Evolutionary conservation across 2,888 invertebrate species (phyloP), one percentile per base, ranked within the genome.

Genomic region (Zygogramma bicolorata): DNA sequence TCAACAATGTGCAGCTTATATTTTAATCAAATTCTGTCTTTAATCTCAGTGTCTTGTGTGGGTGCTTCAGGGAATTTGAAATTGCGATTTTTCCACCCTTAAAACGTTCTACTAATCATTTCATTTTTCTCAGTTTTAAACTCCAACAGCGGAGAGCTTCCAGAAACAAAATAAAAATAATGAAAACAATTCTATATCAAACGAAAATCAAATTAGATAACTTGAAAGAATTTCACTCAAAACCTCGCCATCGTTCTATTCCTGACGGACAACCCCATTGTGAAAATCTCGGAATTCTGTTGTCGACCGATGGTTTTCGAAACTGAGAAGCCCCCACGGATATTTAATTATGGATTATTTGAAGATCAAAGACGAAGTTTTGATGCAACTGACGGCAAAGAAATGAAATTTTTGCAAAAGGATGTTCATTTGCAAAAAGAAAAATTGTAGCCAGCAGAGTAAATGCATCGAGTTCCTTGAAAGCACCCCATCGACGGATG

Each of bases 361-460:
- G 20, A 46, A 31, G 63, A 63, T 63, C 63, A 63, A 63, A 63
- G 63, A 53, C 53, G 13, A n/a, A 53, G 27, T 53, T 53, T 53
- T 53, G 53, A 53, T 53, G 25, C 53, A 53, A 53, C 53, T 53
- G 53, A 53, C 53, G 46, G 27, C 53, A 53, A 25, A 53, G 53
- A 53, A 27, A 25, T 53, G 5, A 53, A 22, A 22, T 66, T 67
- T 71, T 70, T 34, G 60, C 65, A 65, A 70, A 70, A 65, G 65
- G 65, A 65, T 62, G 15, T 25, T 62, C 42, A 42, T 25, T 20
- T 29, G 49, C 22, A 5, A n/a, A 38, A 63, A 13, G 31, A 31
- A 63, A 63, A 65, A 65, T 49, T 65, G 20, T 15, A 31, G 20
- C 31, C 25, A 27, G 13, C 53, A 27, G n/a, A 53, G 6, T 53